Base-by-base conservation (phyloP, 2,113 vertebrate species). In the Ranitomeya imitator region DNA sequence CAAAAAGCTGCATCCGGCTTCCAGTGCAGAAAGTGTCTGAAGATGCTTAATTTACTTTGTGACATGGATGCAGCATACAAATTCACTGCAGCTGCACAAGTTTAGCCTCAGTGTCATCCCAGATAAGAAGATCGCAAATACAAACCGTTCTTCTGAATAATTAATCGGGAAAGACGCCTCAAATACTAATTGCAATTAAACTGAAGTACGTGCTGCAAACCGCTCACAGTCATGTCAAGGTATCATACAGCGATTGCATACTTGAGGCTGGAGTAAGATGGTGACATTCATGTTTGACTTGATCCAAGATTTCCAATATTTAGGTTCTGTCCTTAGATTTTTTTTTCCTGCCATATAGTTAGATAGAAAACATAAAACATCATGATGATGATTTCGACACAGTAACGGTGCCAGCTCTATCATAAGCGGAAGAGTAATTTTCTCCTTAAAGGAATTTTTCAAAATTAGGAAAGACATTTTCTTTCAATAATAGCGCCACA, bases 21-120 rank as follows among this genome's bases (percentile, higher is more conserved):
- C 74, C 19, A 86, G 61, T 57, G 37, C 45, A 80, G 23, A 86
- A 86, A 86, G 85, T 60, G 85, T 78, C 57, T 52, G 51, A 86
- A 79, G 76, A 86, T 57, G 85, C 80, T 55, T 86, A 86, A 86
- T 86, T 86, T 78, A 86, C 73, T 86, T 19, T 31, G 76, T 69
- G 85, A 86, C 85, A 79, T 79, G 52, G 37, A 69, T 37, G 52
- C 60, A 54, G 76, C 61, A 69, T 69, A 67, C 61, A 63, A 79
- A 86, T 79, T 67, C 52, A 76, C n/a, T 79, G 74, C 85, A 86
- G 76, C 85, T 67, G 85, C 57, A 59, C n/a, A 14, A 23, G 61
- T 54, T 69, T 21, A 67, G 61, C 81, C 14, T 37, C 61, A 79
- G 61, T 86, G 85, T 86, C 59, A 78, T 60, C 31, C 21, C 74